These are phyloP conservation scores for Neodiprion pinetum DNA, from an alignment of 1,140 invertebrate genomes.

Conservation along the genomic window DNA sequence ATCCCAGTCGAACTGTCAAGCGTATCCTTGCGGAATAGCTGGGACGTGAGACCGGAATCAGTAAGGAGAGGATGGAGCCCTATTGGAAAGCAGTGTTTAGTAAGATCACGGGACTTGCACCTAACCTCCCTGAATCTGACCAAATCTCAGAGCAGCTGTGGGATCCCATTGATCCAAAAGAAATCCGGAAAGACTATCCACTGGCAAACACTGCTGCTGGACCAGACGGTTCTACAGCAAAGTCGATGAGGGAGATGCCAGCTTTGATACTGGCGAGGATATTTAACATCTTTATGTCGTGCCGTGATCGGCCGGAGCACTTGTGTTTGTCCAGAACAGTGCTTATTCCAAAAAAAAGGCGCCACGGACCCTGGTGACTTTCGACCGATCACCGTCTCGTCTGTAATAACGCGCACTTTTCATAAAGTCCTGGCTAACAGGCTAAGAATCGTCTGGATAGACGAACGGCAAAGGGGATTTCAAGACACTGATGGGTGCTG, in stretches of 20 bases:
- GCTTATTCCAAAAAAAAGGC: constrained; percentile 34
- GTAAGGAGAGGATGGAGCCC: neutral
- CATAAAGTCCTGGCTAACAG: constrained; percentile 46
- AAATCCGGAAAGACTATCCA: neutral
- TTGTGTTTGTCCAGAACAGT: neutral
- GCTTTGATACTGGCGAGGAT: neutral
- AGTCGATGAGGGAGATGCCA: neutral
- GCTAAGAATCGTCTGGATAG: constrained; percentile 23
- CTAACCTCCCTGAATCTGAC: neutral
- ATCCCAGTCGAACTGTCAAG: no score
- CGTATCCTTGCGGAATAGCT: no score
- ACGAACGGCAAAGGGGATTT: constrained; percentile 36
- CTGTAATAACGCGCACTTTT: constrained; percentile 41
- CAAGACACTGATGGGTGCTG: constrained; percentile 33
- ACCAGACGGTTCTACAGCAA: neutral
- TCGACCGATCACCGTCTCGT: constrained; percentile 54
- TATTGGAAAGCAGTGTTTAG: neutral
- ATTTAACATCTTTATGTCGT: constrained; percentile 21
- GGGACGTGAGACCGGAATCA: no score
- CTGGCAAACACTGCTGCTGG: neutral
- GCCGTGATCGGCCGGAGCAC: neutral
- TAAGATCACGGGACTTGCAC: neutral
- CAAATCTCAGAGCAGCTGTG: neutral
- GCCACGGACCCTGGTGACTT: constrained; percentile 20
- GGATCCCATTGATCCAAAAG: constrained; percentile 10